Evolutionary conservation across 92 coral and sea anemone species (phyloP), one percentile per base, ranked within the genome.

Genomic region (Umimayanthus chanpuru): DNA sequence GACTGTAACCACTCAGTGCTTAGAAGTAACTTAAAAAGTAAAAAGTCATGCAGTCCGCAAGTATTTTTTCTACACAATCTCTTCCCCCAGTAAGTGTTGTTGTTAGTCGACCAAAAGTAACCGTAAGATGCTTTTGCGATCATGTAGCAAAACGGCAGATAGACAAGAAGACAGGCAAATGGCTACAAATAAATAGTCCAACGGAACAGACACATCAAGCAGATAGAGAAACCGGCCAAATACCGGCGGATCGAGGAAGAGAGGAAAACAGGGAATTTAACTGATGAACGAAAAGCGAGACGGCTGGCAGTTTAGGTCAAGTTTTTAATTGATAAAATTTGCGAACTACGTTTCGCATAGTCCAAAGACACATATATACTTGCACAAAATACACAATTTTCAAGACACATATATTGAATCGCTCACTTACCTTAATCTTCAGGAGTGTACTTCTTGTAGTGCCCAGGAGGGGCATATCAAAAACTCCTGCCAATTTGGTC

Each of bases 381-480:
- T 53, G 12, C 58, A 53, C 58, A 53, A 61, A 18, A 18, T 20
- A 61, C 26, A 20, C 68, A 25, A 61, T 61, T 5, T 61, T 61
- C 68, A 20, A 61, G 26, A 6, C 1, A 61, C 18, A 21, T 6
- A 21, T 6, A 4, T 18, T 61, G n/a, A 16, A 61, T 5, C 67
- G 21, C 20, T 20, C 38, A 16, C 87, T 83, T 70, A 83, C 87
- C 78, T 83, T 23, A 32, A 41, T 83, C 47, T 29, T 68, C 14
- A 70, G 87, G 41, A 79, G 47, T 44, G 40, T 68, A 49, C 87
- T 83, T 70, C 87, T 83, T 10, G 65, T 20, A 26, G 58, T 70
- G 20, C 87, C 87, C 23, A 83, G 65, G 36, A 83, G 6, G 41
- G 87, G 78, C 20, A 43, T 83, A 23, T 83, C 67, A 29, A 83